Evolutionary conservation across 2,113 vertebrate species (phyloP).

Genomic region (Platysternon megacephalum): DNA sequence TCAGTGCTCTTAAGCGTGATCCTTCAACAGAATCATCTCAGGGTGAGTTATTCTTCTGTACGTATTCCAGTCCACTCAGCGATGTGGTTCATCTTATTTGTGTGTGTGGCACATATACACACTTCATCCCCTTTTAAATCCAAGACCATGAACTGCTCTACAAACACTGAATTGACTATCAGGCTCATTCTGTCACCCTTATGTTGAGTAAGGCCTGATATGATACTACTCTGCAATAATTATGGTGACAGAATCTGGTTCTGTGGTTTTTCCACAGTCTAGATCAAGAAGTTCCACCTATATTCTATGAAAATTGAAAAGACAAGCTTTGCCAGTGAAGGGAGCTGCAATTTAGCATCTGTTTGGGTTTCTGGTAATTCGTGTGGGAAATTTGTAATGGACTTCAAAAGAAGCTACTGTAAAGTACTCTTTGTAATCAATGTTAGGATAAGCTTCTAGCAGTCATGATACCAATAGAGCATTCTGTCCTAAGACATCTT

Average conservation of each 20-base stretch:
- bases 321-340: background rate
- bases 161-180: background rate
- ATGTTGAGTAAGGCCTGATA: background rate
- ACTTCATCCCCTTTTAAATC: background rate
- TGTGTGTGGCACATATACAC: background rate
- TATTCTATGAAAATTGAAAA: background rate
- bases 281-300: background rate
- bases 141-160: background rate
- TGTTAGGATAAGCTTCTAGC: background rate
- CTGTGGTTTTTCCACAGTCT: background rate
- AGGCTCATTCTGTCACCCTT: background rate
- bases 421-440: background rate
- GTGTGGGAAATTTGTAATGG: background rate
- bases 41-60: background rate
- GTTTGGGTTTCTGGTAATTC: background rate
- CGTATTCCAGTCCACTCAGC: background rate
- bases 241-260: fast-evolving
- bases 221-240: background rate
- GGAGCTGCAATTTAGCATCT: background rate
- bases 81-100: background rate
- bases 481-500: background rate
- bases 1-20: background rate
- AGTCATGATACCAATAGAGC: background rate
- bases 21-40: background rate
- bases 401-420: background rate